phyloP scores from a whole-genome alignment of 2,888 invertebrate species.

The Meandrusa payeni region DNA sequence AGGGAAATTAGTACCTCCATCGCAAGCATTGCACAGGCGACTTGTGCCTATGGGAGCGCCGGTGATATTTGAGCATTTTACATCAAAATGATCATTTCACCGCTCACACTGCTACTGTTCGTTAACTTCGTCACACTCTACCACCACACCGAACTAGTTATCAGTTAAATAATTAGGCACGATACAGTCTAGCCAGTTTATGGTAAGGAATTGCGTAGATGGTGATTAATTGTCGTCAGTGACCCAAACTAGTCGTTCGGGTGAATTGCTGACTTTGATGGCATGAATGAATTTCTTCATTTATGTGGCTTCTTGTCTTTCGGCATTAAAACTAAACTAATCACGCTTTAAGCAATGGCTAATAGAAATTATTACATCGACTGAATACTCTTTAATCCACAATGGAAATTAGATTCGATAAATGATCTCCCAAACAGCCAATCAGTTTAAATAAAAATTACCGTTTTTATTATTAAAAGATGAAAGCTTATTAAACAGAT shows the following conservation, averaged over 20 bases:
- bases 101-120: constrained; percentile 36
- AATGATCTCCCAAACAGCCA: too few species aligned
- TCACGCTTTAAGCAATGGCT: too few species aligned
- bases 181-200: not conserved
- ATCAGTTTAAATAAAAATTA: too few species aligned
- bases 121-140: constrained; percentile 40
- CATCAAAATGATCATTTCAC: constrained; percentile 75
- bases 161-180: not conserved
- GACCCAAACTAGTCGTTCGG: constrained; percentile 39
- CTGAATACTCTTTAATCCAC: too few species aligned
- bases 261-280: too few species aligned
- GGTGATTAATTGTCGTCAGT: constrained; percentile 37
- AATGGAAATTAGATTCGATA: too few species aligned
- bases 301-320: too few species aligned
- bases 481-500: too few species aligned
- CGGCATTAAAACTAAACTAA: too few species aligned
- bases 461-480: too few species aligned
- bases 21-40: constrained; percentile 73
- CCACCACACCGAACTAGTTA: constrained; percentile 29
- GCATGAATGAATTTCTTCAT: too few species aligned
- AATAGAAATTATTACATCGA: too few species aligned
- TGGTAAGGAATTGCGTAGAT: constrained; percentile 33
- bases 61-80: constrained; percentile 80
- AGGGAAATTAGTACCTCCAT: constrained; percentile 80
- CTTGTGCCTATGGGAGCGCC: constrained; percentile 75